Conservation (phyloP, 2,113 vertebrate genomes). For the Corythoichthys intestinalis region DNA sequence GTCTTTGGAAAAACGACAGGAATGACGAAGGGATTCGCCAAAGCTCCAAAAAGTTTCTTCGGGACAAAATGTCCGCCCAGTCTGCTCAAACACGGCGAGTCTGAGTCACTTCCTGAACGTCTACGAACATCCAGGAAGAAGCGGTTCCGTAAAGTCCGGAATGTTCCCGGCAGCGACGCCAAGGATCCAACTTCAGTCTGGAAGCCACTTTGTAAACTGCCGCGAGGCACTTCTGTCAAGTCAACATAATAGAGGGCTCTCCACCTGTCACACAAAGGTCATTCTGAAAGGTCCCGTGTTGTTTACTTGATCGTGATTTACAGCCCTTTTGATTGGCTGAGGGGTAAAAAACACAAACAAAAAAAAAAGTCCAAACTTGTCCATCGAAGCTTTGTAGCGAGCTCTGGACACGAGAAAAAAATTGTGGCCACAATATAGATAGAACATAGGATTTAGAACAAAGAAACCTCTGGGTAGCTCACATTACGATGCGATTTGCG, state of each 20-base stretch:
- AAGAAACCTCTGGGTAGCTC: no score
- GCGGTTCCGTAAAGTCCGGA: constrained; percentile 1
- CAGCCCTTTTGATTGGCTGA: neutral
- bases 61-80: neutral
- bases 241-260: neutral
- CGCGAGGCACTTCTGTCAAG: neutral
- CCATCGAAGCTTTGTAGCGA: no score
- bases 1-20: constrained; percentile 17
- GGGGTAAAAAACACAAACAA: no score
- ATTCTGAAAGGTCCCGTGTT: neutral
- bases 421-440: neutral
- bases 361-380: no score
- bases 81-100: neutral
- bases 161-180: neutral
- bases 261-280: neutral
- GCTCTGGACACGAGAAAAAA: no score
- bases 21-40: constrained; percentile 31
- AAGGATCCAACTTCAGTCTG: constrained; percentile 2
- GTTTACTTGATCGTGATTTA: neutral
- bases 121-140: neutral
- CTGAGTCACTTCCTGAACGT: neutral
- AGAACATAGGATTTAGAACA: neutral
- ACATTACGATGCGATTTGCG: no score
- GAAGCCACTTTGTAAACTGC: neutral
- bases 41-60: neutral